A percentile compares a stretch with the other conserved stretches of the same genome.
These are phyloP conservation scores for Rhamnusium bicolor DNA, from an alignment of 2,888 invertebrate species.

Conservation along the genomic window DNA sequence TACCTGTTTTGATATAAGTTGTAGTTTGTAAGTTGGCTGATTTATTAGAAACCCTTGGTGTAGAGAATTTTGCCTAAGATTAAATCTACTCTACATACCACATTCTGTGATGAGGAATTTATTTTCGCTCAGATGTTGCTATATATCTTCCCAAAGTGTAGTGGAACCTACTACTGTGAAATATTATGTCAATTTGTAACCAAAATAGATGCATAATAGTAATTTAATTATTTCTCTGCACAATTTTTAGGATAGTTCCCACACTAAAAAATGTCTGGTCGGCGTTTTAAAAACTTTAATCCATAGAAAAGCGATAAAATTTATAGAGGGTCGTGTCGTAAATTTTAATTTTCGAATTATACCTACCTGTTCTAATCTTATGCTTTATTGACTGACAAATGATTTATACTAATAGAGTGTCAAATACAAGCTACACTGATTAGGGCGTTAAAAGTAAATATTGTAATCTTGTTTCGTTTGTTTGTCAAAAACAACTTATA, in stretches of 20 bases:
- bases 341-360: neutral
- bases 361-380: neutral
- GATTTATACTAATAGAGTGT: neutral
- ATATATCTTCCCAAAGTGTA: neutral
- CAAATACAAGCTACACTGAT: neutral
- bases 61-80: conserved; percentile 4
- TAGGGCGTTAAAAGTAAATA: neutral
- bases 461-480: neutral
- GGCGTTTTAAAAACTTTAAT: neutral
- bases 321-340: neutral
- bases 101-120: conserved; percentile 8
- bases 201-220: neutral
- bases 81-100: conserved; percentile 20
- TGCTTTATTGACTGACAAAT: neutral
- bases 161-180: too few relatives aligned
- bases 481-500: neutral
- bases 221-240: too few relatives aligned
- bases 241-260: too few relatives aligned
- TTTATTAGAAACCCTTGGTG: conserved; percentile 27
- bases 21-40: conserved; percentile 17
- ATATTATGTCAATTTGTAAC: neutral
- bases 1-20: conserved; percentile 26
- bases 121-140: neutral
- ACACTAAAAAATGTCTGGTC: too few relatives aligned
- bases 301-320: neutral